These are phyloP conservation scores for Lates japonicus DNA, from an alignment of 2,797 vertebrate species.

Conservation along the genomic window DNA sequence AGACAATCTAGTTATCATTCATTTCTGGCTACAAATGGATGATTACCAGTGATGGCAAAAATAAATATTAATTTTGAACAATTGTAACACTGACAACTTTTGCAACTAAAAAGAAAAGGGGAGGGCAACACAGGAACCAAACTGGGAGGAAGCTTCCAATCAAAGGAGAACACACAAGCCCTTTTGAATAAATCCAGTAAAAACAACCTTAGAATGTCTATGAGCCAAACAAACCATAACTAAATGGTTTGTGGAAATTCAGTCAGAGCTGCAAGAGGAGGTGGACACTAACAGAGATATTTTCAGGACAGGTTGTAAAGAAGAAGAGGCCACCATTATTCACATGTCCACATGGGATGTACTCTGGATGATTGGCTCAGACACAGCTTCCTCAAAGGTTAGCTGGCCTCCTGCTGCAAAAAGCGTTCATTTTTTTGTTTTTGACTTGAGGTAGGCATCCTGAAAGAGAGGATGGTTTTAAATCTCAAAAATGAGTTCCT, in stretches of 20 bases:
- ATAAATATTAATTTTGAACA: neutral
- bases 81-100: slow-evolving; percentile 7
- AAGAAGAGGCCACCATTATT: slow-evolving; percentile 58
- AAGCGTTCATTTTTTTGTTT: slow-evolving; percentile 21
- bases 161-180: slow-evolving; percentile 43
- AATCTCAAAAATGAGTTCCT: slow-evolving; percentile 30
- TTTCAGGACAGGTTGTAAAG: slow-evolving; percentile 69
- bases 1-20: neutral
- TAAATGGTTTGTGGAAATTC: slow-evolving; percentile 44
- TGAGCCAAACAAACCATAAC: slow-evolving; percentile 42
- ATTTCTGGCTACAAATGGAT: neutral
- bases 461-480: slow-evolving; percentile 20
- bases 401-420: slow-evolving; percentile 41
- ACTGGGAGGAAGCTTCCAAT: slow-evolving; percentile 52
- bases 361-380: slow-evolving; percentile 74
- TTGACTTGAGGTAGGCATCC: slow-evolving; percentile 22
- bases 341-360: slow-evolving; percentile 49
- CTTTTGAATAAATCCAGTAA: slow-evolving; percentile 24
- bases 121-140: slow-evolving; percentile 49
- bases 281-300: slow-evolving; percentile 49
- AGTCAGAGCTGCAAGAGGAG: slow-evolving; percentile 44
- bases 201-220: slow-evolving; percentile 38
- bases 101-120: slow-evolving; percentile 48
- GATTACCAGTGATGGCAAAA: no score
- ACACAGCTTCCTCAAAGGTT: slow-evolving; percentile 47